Conservation (phyloP, 1,140 invertebrate genomes). For the Zaprionus capensis region DNA sequence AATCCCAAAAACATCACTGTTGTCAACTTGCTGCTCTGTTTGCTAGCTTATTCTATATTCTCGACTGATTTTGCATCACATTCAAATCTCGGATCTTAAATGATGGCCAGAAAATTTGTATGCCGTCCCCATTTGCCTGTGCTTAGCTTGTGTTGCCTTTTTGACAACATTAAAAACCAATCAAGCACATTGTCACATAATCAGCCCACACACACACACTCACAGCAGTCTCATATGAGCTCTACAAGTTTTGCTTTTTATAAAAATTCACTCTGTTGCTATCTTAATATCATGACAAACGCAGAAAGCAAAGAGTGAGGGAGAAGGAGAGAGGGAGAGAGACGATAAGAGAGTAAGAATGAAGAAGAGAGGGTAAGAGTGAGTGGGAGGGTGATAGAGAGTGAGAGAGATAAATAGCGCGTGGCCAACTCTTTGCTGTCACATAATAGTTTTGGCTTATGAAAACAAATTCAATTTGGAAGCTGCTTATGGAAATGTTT, state of each 20-base stretch:
- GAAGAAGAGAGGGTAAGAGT: no score
- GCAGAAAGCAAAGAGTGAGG: conserved; percentile 20
- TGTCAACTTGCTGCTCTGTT: background rate
- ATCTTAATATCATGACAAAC: conserved; percentile 23
- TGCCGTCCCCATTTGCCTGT: background rate
- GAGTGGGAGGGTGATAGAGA: background rate
- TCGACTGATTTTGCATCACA: background rate
- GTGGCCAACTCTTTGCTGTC: conserved; percentile 60
- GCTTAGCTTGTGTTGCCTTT: conserved; percentile 7
- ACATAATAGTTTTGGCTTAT: conserved; percentile 81
- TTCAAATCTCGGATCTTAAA: background rate
- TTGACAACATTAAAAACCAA: conserved; percentile 73
- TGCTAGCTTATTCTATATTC: background rate
- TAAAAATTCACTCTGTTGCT: conserved; percentile 21
- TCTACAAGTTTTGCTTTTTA: conserved; percentile 43
- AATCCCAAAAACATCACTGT: background rate
- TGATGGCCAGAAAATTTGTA: conserved; percentile 1
- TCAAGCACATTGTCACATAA: conserved; percentile 79
- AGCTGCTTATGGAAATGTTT: conserved; percentile 82
- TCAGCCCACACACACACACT: conserved; percentile 43
- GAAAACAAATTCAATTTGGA: conserved; percentile 82
- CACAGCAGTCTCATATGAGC: conserved; percentile 14
- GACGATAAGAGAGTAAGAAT: background rate
- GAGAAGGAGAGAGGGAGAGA: background rate
- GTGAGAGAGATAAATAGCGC: background rate